Conservation (phyloP, 2,113 vertebrate genomes). For the Corynorhinus townsendii region DNA sequence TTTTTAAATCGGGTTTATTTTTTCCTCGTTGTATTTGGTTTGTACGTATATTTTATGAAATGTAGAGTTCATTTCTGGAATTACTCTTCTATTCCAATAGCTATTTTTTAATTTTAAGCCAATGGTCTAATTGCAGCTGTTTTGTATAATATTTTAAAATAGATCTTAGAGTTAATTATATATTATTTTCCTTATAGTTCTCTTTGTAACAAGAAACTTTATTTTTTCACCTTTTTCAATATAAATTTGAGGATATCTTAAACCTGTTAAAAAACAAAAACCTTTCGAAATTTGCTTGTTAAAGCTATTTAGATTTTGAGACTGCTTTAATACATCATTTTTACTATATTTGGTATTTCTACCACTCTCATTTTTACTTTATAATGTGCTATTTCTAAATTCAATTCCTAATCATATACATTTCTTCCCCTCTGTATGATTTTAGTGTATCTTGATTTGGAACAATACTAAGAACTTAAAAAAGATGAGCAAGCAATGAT, state of each 20-base stretch:
- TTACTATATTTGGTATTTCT: background rate
- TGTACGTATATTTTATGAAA: background rate
- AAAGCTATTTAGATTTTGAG: background rate
- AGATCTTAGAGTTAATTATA: background rate
- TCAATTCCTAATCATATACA: background rate
- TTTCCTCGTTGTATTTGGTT: conserved; percentile 17
- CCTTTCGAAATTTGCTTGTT: conserved; percentile 9
- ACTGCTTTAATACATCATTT: background rate
- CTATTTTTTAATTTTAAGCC: background rate
- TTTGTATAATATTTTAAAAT: conserved; percentile 1
- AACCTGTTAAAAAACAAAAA: background rate
- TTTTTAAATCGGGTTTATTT: background rate
- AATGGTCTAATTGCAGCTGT: background rate
- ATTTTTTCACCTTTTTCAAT: background rate
- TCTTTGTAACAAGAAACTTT: background rate
- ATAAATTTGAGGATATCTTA: conserved; percentile 24
- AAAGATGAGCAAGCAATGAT: background rate
- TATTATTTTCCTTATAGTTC: background rate
- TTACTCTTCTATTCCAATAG: background rate
- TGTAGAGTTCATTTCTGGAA: background rate
- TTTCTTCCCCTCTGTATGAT: background rate
- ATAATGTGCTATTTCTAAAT: conserved; percentile 5
- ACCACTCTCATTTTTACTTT: background rate
- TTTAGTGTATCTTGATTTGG: background rate
- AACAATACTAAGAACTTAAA: conserved; percentile 6